Percentiles rank a stretch among this genome's conserved stretches.
These are phyloP conservation scores for Pherbina coryleti DNA, from an alignment of 2,888 invertebrate species.

Conservation along the genomic window DNA sequence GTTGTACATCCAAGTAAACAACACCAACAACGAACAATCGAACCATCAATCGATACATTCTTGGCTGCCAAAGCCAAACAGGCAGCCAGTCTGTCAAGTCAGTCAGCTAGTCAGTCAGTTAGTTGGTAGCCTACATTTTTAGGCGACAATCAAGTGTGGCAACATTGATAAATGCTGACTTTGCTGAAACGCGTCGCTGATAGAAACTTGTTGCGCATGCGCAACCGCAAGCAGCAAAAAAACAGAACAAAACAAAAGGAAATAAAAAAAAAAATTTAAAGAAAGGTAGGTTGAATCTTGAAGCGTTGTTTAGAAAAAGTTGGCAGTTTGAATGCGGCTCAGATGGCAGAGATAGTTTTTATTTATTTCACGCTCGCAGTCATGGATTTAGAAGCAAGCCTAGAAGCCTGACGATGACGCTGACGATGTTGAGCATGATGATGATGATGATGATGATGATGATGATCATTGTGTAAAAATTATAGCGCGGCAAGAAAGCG, in stretches of 20 bases:
- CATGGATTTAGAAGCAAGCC: too few species aligned
- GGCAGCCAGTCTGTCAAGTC: not conserved
- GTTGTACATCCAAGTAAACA: not conserved
- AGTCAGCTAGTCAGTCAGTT: not conserved
- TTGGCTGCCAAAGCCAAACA: not conserved
- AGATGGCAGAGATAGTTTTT: too few species aligned
- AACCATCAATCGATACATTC: not conserved
- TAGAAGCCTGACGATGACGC: too few species aligned
- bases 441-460: too few species aligned
- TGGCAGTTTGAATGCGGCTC: too few species aligned
- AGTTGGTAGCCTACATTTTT: constrained; percentile 15
- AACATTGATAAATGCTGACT: not conserved
- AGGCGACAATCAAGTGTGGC: constrained; percentile 19
- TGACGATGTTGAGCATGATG: too few species aligned
- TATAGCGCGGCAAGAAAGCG: too few species aligned
- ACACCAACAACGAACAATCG: not conserved
- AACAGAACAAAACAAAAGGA: not conserved
- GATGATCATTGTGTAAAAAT: too few species aligned
- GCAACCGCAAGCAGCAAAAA: not conserved
- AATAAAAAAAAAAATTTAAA: not conserved
- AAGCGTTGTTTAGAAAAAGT: too few species aligned
- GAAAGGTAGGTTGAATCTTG: too few species aligned
- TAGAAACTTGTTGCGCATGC: not conserved
- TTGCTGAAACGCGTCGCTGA: not conserved
- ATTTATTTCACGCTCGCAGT: too few species aligned